A percentile compares a stretch with the other conserved stretches of the same genome.
These are phyloP conservation scores for Rhabdornis inornatus DNA, from an alignment of 2,113 vertebrate genomes.

Conservation along the genomic window DNA sequence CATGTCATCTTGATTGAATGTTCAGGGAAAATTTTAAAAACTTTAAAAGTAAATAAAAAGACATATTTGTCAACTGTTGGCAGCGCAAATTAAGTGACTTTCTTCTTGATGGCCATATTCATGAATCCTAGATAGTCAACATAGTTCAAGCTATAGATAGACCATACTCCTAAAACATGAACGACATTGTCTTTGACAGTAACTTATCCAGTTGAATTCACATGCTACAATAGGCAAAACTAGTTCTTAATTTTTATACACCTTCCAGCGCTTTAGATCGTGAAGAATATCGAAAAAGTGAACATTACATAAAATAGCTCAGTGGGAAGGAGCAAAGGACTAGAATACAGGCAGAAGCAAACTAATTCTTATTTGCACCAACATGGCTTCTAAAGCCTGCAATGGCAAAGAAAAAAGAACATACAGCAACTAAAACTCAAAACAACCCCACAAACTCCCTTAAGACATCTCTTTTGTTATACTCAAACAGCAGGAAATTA, in stretches of 20 bases:
- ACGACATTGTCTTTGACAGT: not conserved
- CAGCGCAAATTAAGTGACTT: not conserved
- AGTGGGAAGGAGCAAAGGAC: not conserved
- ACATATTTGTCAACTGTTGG: not conserved
- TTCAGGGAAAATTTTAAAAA: not conserved
- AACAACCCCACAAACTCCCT: not conserved
- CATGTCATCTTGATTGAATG: not conserved
- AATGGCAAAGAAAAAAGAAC: not conserved
- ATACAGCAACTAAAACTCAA: not conserved
- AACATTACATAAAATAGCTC: not conserved
- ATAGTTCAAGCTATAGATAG: not conserved
- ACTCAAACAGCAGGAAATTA: not conserved
- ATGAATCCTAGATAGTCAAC: not conserved
- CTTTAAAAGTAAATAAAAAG: not conserved
- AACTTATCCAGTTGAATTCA: not conserved
- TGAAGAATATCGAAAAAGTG: not conserved
- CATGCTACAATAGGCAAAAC: not conserved
- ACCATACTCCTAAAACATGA: not conserved
- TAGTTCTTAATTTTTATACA: not conserved
- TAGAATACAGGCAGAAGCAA: not conserved
- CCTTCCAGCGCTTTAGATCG: not conserved
- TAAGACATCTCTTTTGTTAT: not conserved
- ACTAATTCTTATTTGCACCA: not conserved
- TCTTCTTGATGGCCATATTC: not conserved
- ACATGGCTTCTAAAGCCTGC: not conserved